Evolutionary conservation across 1,140 invertebrate species (phyloP).

Genomic region (Papilio xuthus): DNA sequence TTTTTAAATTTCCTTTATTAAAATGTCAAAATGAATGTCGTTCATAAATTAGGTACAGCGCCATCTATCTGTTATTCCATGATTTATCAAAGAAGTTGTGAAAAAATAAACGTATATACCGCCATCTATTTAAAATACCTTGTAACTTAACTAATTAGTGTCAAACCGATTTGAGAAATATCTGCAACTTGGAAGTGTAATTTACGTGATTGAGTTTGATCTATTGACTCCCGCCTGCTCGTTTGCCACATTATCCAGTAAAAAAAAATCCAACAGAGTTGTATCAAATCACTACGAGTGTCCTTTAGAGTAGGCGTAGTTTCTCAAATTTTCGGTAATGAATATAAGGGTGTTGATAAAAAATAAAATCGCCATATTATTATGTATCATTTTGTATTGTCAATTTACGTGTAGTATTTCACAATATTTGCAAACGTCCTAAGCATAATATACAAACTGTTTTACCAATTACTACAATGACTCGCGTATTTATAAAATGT

Average conservation of each 20-base stretch:
- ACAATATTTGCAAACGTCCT: constrained; percentile 76
- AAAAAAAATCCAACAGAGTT: too few species aligned
- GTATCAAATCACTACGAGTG: too few species aligned
- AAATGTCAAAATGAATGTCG: too few species aligned
- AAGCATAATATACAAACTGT: constrained; percentile 74
- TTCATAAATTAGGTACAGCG: background rate
- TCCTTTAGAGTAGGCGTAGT: too few species aligned
- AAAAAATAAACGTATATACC: background rate
- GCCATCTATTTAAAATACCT: background rate
- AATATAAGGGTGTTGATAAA: background rate
- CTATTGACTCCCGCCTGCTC: too few species aligned
- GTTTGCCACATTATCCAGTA: too few species aligned
- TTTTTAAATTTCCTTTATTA: constrained; percentile 30
- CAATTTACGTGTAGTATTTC: constrained; percentile 78
- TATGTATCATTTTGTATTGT: constrained; percentile 78
- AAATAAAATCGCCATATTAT: constrained; percentile 48
- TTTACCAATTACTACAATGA: constrained; percentile 75
- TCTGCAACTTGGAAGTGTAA: too few species aligned
- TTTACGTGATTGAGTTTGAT: too few species aligned
- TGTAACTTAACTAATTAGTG: background rate
- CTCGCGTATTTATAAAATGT: constrained; percentile 80
- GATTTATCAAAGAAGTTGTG: background rate
- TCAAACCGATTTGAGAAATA: too few species aligned
- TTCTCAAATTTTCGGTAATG: background rate
- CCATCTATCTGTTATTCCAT: background rate